Base-by-base conservation (phyloP, 2,797 vertebrate genomes). In the Peromyscus attwateri region DNA sequence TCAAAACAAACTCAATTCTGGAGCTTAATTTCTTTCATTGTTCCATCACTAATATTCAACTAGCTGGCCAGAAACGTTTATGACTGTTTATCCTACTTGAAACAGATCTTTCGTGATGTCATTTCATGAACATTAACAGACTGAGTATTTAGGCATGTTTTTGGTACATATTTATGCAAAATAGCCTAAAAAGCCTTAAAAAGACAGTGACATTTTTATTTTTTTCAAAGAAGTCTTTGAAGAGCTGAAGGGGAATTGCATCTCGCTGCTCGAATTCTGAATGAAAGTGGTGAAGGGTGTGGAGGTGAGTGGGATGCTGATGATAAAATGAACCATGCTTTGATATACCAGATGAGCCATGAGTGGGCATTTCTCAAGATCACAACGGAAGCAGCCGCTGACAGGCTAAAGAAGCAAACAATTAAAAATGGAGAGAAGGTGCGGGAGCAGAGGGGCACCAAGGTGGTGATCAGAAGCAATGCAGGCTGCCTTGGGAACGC, bases 221-320 rank as follows among this genome's bases (percentile, higher is more conserved):
- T 34, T 92, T 95, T 87, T 68, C 57, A 94, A 88, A 84, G 88
- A 68, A 82, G 6, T 21, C 2, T 80, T 91, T 85, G 70, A 97
- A 75, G 82, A 79, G 46, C 43, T 62, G 71, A 96, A 96, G 80
- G 55, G 29, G 2, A 83, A 91, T 40, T 80, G 34, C 57, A 77
- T 88, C 70, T 92, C 94, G 97, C 95, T 87, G 70, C 89, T 87
- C 89, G 68, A 91, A 88, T 95, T 97, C 96, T 92, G 96, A 92
- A 95, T 93, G 95, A 96, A 97, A 97, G 96, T 83, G 68, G 94
- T 92, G 97, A 98, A 98, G 98, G 98, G 98, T 98, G 95, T 66
- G 83, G 94, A 97, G 97, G 94, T 87, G 96, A 98, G 93, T 34
- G 92, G 92, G 96, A 94, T 97, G 95, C 94, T 95, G 93, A 95